Conservation (phyloP, 2,113 vertebrate species). For the Notarius lentiginosus region DNA sequence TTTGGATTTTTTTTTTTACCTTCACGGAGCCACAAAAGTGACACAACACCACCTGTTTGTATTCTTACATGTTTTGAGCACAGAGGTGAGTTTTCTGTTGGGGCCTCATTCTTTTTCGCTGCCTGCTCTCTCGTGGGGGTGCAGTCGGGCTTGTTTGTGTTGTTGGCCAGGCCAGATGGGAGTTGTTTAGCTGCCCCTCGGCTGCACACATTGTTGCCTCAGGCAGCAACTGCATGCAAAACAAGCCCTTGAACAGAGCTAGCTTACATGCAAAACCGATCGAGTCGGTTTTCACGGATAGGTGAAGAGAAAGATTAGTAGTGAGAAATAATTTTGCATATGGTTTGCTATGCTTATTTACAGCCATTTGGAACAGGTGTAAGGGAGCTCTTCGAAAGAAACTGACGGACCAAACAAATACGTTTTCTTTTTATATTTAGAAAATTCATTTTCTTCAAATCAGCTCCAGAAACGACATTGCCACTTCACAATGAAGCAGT, state of each 20-base stretch:
- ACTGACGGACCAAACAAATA: constrained; percentile 16
- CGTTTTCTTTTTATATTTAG: neutral
- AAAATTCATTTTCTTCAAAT: constrained; percentile 1
- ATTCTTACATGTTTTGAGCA: constrained; percentile 39
- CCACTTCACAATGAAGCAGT: constrained; percentile 17
- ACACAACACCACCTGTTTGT: constrained; percentile 24
- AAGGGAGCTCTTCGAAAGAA: neutral
- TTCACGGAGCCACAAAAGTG: neutral
- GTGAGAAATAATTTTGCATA: constrained; percentile 38
- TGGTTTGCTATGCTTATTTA: constrained; percentile 25
- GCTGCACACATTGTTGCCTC: constrained; percentile 52
- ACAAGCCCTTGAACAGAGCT: constrained; percentile 49
- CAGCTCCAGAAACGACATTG: constrained; percentile 16
- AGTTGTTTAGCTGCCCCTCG: constrained; percentile 51
- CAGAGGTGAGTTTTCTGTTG: constrained; percentile 42
- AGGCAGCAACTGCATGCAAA: constrained; percentile 56
- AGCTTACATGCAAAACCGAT: constrained; percentile 48
- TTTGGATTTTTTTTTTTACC: neutral
- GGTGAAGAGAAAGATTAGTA: constrained; percentile 19
- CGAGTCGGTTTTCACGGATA: constrained; percentile 22
- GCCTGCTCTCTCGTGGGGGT: constrained; percentile 44
- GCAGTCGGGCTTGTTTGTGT: constrained; percentile 54
- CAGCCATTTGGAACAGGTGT: neutral
- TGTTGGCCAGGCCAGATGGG: constrained; percentile 53
- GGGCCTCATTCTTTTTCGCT: constrained; percentile 51